phyloP scores from a whole-genome alignment of 2,113 vertebrate genomes.

The Ranitomeya imitator region DNA sequence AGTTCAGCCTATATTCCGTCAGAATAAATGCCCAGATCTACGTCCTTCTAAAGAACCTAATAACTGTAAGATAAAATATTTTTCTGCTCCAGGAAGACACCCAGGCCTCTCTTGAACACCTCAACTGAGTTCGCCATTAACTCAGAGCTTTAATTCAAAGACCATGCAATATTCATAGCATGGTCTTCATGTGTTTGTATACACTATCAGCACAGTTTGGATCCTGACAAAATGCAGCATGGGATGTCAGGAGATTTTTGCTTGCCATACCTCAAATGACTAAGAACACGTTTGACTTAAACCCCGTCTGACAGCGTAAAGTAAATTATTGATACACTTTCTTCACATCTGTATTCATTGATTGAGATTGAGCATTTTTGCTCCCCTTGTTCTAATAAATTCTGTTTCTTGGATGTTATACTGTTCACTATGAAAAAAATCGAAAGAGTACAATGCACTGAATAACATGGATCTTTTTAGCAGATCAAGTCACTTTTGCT shows the following conservation, averaged over 20 bases:
- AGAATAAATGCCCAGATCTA: too few relatives aligned
- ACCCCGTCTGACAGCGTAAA: neutral
- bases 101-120: too few relatives aligned
- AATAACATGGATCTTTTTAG: neutral
- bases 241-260: neutral
- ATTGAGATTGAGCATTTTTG: neutral
- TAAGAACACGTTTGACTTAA: neutral
- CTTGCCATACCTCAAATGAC: neutral
- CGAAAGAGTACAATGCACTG: neutral
- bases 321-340: slow-evolving; percentile 16
- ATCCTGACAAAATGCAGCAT: neutral
- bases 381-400: neutral
- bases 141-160: neutral
- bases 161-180: neutral
- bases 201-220: neutral
- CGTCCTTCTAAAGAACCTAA: too few relatives aligned
- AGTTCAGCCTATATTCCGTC: too few relatives aligned
- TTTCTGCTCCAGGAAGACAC: too few relatives aligned
- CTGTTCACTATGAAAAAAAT: neutral
- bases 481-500: neutral
- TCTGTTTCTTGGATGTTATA: neutral
- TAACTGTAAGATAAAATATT: too few relatives aligned
- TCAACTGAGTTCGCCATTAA: too few relatives aligned
- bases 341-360: neutral
- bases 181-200: neutral